Evolutionary conservation across 2,797 vertebrate genomes (phyloP).

Genomic region (Craterocephalus amniculus): DNA sequence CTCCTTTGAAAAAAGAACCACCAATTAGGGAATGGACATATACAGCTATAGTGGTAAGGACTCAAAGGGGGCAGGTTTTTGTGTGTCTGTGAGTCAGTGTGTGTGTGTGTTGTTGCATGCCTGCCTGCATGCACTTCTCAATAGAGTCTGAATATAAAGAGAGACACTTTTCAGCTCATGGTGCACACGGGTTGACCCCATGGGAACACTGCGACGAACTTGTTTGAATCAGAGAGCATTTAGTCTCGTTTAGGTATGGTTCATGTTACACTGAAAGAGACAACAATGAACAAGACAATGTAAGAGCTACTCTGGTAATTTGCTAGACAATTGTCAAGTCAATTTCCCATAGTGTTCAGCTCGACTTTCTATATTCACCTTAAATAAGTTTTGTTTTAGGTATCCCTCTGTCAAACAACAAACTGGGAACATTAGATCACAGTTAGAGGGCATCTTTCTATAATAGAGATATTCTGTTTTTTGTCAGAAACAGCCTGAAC

Average conservation of each 20-base stretch:
- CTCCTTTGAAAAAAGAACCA: conserved; percentile 77
- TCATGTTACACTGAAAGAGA: conserved; percentile 61
- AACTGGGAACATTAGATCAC: background rate
- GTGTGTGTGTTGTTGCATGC: conserved; percentile 29
- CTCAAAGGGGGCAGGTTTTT: conserved; percentile 55
- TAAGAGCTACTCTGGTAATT: conserved; percentile 60
- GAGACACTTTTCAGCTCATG: conserved; percentile 75
- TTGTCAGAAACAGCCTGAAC: background rate
- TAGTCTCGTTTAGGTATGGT: conserved; percentile 67
- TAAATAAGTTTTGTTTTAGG: background rate
- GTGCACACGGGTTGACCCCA: conserved; percentile 71
- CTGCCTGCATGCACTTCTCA: conserved; percentile 66
- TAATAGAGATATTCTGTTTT: background rate
- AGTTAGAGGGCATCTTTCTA: background rate
- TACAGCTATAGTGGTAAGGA: conserved; percentile 60
- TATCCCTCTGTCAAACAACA: background rate
- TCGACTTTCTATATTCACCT: conserved; percentile 1
- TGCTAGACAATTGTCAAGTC: conserved; percentile 56
- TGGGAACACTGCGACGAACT: conserved; percentile 69
- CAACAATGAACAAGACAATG: conserved; percentile 51
- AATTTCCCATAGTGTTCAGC: conserved; percentile 48
- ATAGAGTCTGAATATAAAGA: conserved; percentile 68
- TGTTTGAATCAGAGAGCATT: conserved; percentile 70
- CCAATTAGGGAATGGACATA: conserved; percentile 81
- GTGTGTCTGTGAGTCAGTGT: conserved; percentile 22